Evolutionary conservation across 2,113 vertebrate species (phyloP), one percentile per base, ranked within the genome.

Genomic region (Otis tarda): DNA sequence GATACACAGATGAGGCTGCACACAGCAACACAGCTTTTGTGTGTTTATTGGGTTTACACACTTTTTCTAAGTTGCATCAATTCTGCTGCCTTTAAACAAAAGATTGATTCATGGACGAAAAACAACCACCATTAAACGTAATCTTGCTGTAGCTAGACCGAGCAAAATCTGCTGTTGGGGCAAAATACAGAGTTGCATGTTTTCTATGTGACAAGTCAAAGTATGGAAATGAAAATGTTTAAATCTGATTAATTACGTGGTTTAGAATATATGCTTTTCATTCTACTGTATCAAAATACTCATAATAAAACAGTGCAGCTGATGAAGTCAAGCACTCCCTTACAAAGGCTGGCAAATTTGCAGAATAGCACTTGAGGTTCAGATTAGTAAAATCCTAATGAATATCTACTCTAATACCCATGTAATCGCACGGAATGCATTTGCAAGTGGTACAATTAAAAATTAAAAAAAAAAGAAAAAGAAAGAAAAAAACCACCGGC

Each of bases 311-410:
- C 86, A 87, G 60, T 33, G 59, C 65, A 82, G 59, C 69, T 95
- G 86, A 90, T 89, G 92, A 96, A 96, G 86, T 89, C 94, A 94
- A 97, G 95, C 73, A 94, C 86, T 82, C 61, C 76, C 35, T 87
- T 87, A 95, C 89, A 95, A 95, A 96, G 74, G 50, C 89, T 89
- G 59, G 94, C 69, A 91, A 95, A 94, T 94, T 92, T 89, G 92
- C 95, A 91, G 94, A 96, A 95, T 61, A 96, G 90, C 92, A 96
- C 92, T 96, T 95, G 89, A 96, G 87, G 94, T 95, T 94, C 94
- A 95, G 92, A 95, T 94, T 94, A 93, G 77, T 87, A 89, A 96
- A 97, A 96, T 93, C 80, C 92, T 96, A 96, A 95, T 94, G 74
- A 96, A 47, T 96, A 94, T 93, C 95, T 87, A 89, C 65, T 94